Percentiles rank a stretch among this genome's conserved stretches.
phyloP scores from a whole-genome alignment of 2,888 invertebrate species.

The Drosophila diplacantha region DNA sequence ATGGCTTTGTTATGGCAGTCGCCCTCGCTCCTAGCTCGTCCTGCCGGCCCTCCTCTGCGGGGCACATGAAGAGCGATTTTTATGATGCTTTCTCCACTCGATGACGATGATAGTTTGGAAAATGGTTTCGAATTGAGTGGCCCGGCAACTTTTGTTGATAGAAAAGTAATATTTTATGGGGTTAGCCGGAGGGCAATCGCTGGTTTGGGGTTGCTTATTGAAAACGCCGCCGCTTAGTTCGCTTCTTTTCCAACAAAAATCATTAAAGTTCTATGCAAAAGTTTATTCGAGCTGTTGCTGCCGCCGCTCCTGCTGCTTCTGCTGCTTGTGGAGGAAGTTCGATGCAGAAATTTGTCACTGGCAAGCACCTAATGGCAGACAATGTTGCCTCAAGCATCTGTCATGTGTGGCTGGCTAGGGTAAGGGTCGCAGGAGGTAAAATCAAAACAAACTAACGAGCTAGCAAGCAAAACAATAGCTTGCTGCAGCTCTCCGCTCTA shows the following conservation, averaged over 20 bases:
- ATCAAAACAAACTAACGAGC: slow-evolving; percentile 61
- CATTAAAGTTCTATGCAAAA: slow-evolving; percentile 65
- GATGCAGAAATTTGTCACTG: slow-evolving; percentile 60
- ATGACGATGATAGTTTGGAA: slow-evolving; percentile 48
- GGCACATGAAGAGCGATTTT: slow-evolving; percentile 71
- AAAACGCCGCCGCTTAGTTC: slow-evolving; percentile 45
- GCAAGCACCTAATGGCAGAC: slow-evolving; percentile 43
- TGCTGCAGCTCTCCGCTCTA: slow-evolving; percentile 47
- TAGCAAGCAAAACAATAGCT: slow-evolving; percentile 66
- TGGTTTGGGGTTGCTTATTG: slow-evolving; percentile 54
- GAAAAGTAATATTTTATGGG: slow-evolving; percentile 61
- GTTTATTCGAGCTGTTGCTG: slow-evolving; percentile 23
- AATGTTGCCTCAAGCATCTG: slow-evolving; percentile 44
- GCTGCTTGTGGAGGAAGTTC: slow-evolving; percentile 25
- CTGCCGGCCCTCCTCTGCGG: neutral
- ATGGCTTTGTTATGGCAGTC: slow-evolving; percentile 75
- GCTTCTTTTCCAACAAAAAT: slow-evolving; percentile 55
- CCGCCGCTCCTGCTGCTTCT: slow-evolving; percentile 21
- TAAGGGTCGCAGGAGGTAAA: slow-evolving; percentile 14
- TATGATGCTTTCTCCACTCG: slow-evolving; percentile 63
- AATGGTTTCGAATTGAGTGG: slow-evolving; percentile 58
- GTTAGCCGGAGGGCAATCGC: slow-evolving; percentile 17
- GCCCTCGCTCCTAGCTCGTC: slow-evolving; percentile 4
- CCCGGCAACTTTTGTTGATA: slow-evolving; percentile 52
- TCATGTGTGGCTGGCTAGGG: slow-evolving; percentile 21